A percentile compares a stretch with the other conserved stretches of the same genome.
phyloP scores from a whole-genome alignment of 2,888 invertebrate species.

The Cosmia trapezina region DNA sequence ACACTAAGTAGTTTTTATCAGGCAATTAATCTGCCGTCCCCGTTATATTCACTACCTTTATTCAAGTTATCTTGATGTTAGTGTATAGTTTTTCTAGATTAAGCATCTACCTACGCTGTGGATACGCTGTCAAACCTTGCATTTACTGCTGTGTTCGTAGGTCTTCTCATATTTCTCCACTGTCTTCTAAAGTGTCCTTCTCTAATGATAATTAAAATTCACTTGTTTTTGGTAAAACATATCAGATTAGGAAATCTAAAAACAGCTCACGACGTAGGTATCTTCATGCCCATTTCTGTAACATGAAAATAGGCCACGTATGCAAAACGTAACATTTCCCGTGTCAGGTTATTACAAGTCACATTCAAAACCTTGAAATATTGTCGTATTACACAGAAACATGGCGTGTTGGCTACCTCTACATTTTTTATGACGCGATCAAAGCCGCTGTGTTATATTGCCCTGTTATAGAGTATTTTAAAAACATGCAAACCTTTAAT shows the following conservation, averaged over 20 bases:
- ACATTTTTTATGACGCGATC: conserved; percentile 54
- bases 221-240: not conserved
- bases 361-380: conserved; percentile 63
- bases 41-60: conserved; percentile 13
- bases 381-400: conserved; percentile 55
- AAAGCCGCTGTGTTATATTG: conserved; percentile 28
- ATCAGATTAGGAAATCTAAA: conserved; percentile 8
- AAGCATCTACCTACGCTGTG: not conserved
- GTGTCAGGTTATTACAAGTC: conserved; percentile 52
- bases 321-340: conserved; percentile 36
- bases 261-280: conserved; percentile 2
- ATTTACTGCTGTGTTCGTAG: too few species aligned
- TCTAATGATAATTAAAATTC: not conserved
- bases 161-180: not conserved
- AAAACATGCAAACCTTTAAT: conserved; percentile 52
- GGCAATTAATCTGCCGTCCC: conserved; percentile 19
- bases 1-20: conserved; percentile 12
- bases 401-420: conserved; percentile 64
- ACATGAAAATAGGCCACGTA: conserved; percentile 17
- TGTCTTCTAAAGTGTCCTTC: not conserved
- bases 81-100: not conserved
- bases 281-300: conserved; percentile 2
- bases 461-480: conserved; percentile 37
- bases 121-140: not conserved
- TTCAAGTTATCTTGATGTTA: conserved; percentile 12